phyloP scores from a whole-genome alignment of 1,140 invertebrate species.

The Popillia japonica region DNA sequence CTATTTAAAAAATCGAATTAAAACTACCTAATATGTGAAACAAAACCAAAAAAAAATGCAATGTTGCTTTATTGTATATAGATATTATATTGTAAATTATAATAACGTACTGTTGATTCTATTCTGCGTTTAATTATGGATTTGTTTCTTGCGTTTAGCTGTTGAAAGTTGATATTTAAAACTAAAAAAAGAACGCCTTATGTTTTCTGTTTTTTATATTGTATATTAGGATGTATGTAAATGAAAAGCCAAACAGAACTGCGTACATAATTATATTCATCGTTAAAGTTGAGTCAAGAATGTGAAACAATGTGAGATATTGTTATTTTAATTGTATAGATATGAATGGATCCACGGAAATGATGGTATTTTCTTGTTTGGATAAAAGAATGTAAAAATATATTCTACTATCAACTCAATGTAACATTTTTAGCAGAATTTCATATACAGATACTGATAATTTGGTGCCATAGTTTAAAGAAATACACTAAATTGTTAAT shows the following conservation, averaged over 20 bases:
- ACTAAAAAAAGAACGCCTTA: conserved; percentile 6
- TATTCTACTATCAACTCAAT: no score
- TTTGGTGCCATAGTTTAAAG: no score
- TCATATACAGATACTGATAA: no score
- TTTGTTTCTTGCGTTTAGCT: not conserved
- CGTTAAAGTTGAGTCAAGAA: not conserved
- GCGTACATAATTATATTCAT: not conserved
- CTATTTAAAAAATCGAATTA: not conserved
- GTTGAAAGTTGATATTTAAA: not conserved
- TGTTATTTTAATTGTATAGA: no score
- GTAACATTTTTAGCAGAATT: no score
- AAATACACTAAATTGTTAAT: no score
- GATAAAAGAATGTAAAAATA: no score
- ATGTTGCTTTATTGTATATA: conserved; percentile 30
- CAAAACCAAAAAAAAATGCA: not conserved
- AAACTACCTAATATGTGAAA: not conserved
- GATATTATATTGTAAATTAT: not conserved
- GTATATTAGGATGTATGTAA: not conserved
- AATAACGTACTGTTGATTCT: not conserved
- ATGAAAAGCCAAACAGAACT: not conserved
- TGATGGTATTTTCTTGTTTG: no score
- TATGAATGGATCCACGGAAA: no score
- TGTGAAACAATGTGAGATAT: no score
- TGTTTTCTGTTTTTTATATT: conserved; percentile 11
- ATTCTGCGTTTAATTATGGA: not conserved